phyloP scores from a whole-genome alignment of 2,113 vertebrate genomes.

The Pteropus alecto region DNA sequence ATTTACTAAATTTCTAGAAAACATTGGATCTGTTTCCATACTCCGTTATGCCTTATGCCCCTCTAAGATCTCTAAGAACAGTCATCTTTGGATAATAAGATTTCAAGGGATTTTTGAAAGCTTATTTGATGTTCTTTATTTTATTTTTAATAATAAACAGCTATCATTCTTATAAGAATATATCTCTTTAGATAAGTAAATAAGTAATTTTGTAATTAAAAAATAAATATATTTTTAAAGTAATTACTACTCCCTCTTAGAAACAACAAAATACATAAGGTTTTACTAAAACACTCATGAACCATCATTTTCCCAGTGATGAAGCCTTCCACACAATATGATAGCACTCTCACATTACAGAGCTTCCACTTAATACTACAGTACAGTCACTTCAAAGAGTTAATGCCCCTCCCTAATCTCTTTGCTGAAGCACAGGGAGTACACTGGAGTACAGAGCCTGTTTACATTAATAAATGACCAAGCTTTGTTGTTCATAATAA shows the following conservation, averaged over 20 bases:
- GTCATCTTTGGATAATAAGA: not conserved
- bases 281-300: not conserved
- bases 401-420: not conserved
- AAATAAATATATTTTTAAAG: not conserved
- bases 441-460: not conserved
- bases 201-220: not conserved
- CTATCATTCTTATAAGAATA: not conserved
- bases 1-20: not conserved
- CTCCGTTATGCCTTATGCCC: not conserved
- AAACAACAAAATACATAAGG: not conserved
- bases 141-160: not conserved
- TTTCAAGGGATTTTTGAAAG: not conserved
- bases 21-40: not conserved
- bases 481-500: conserved; percentile 32
- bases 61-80: not conserved
- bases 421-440: not conserved
- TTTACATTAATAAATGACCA: not conserved
- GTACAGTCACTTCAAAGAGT: not conserved
- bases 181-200: not conserved
- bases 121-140: not conserved
- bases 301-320: not conserved
- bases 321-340: not conserved
- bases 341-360: not conserved
- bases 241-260: not conserved
- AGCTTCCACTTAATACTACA: not conserved